Evolutionary conservation across 1,140 invertebrate species (phyloP), one percentile per base, ranked within the genome.

Genomic region (Solenopsis fugax): DNA sequence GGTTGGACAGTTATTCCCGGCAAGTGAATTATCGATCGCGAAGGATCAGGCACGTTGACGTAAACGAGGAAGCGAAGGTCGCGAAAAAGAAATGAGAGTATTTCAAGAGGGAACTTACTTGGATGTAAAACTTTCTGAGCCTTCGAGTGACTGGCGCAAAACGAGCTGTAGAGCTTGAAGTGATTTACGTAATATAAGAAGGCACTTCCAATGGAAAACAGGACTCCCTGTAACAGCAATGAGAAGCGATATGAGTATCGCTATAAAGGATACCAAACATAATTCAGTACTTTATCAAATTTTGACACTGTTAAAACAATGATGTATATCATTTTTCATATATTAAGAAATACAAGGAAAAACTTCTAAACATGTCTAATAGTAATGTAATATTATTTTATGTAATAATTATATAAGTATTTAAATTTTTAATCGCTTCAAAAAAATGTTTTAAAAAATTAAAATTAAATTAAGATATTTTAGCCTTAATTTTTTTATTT

Each of bases 131-230:
- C 98, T 97, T 99, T 99, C 96, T 99, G 99, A 91, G 99, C 98
- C 96, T 99, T 99, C 90, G 99, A 99, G 95, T 99, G 99, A 96
- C 98, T 99, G 60, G 99, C 99, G 96, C 99, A 99, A 96, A 99
- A 99, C 86, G 99, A 99, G 95, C 98, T 99, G 96, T 99, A 99
- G 87, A 99, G 97, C 96, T 99, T 99, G 96, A 99, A 99, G 96
- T 99, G 98, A 96, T 99, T 99, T 92, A 99, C 98, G 94, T 99
- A 99, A 96, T 98, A 99, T 88, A 99, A 97, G 95, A 99, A 99
- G 93, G 99, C 98, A 95, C 98, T 99, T 93, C 98, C 98, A 94
- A 99, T 97, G 75, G 98, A 98, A 96, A 99, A 99, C 77, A 99
- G 96, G 73, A 99, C 97, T 96, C 98, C 98, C 98, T 99, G 96